A percentile compares a stretch with the other conserved stretches of the same genome.
Evolutionary conservation across 2,797 vertebrate genomes (phyloP).

Genomic region (Typhlichthys subterraneus): DNA sequence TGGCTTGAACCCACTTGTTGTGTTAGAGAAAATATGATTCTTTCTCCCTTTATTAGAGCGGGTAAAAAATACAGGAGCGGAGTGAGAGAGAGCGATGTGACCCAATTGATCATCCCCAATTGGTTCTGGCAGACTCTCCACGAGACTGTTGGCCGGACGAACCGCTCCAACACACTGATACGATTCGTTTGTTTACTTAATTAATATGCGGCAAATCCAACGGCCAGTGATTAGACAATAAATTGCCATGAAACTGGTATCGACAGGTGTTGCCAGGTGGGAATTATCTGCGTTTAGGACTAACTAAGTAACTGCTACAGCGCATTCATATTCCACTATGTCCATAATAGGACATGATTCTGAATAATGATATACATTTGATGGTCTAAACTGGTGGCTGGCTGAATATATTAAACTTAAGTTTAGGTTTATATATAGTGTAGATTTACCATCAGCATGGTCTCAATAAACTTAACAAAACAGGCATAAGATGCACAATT

Average conservation of each 20-base stretch:
- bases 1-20: too few species aligned
- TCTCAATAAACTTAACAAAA: too few species aligned
- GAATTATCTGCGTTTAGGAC: neutral
- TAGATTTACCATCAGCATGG: too few species aligned
- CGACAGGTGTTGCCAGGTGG: neutral
- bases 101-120: constrained; percentile 4
- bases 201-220: constrained; percentile 14
- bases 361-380: too few species aligned
- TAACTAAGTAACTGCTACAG: neutral
- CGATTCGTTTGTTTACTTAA: constrained; percentile 8
- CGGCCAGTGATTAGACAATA: neutral
- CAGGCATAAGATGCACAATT: too few species aligned
- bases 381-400: too few species aligned
- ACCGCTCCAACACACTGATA: constrained; percentile 20
- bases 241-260: neutral
- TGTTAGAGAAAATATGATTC: too few species aligned
- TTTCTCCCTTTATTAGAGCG: neutral
- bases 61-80: neutral
- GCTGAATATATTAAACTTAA: too few species aligned
- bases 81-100: neutral
- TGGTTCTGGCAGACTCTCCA: constrained; percentile 37
- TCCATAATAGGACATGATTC: too few species aligned
- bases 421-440: too few species aligned
- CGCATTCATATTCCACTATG: too few species aligned
- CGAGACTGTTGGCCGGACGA: constrained; percentile 26